Percentiles rank a stretch among this genome's conserved stretches.
These are phyloP conservation scores for Cecropterus lyciades DNA, from an alignment of 1,140 invertebrate genomes.

Conservation along the genomic window DNA sequence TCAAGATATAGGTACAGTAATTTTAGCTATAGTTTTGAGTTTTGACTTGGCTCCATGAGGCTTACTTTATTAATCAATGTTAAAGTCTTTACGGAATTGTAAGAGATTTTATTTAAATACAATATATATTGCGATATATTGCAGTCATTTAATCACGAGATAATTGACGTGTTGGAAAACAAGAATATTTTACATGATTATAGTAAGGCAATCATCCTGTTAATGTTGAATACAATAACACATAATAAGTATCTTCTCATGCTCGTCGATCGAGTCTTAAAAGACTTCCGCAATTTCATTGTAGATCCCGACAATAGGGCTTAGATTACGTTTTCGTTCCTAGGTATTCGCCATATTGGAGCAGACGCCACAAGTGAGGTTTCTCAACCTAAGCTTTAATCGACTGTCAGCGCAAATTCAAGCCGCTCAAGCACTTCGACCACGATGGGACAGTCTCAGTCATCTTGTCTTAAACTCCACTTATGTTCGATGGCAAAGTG, in stretches of 20 bases:
- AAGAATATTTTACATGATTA: neutral
- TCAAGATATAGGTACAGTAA: no score
- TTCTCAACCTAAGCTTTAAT: slow-evolving; percentile 96
- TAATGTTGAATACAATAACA: slow-evolving; percentile 1
- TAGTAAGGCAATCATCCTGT: neutral
- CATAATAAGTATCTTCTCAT: slow-evolving; percentile 5
- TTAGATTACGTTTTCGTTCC: slow-evolving; percentile 44
- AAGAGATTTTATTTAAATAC: no score
- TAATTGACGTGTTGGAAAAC: neutral
- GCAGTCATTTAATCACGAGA: neutral
- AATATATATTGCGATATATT: no score
- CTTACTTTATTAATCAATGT: no score
- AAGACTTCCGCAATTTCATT: slow-evolving; percentile 7
- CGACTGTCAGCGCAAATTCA: slow-evolving; percentile 88
- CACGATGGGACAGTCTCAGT: slow-evolving; percentile 87
- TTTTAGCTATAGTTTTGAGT: no score
- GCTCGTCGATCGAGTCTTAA: slow-evolving; percentile 1
- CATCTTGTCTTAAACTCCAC: slow-evolving; percentile 95
- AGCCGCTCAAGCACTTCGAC: slow-evolving; percentile 76
- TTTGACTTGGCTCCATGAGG: no score
- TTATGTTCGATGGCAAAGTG: slow-evolving; percentile 91
- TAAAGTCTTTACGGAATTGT: no score
- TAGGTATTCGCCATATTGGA: slow-evolving; percentile 93
- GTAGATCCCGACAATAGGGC: slow-evolving; percentile 13
- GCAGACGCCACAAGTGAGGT: slow-evolving; percentile 94